These are phyloP conservation scores for Callorhinus ursinus DNA, from an alignment of 2,113 vertebrate genomes.

Conservation along the genomic window DNA sequence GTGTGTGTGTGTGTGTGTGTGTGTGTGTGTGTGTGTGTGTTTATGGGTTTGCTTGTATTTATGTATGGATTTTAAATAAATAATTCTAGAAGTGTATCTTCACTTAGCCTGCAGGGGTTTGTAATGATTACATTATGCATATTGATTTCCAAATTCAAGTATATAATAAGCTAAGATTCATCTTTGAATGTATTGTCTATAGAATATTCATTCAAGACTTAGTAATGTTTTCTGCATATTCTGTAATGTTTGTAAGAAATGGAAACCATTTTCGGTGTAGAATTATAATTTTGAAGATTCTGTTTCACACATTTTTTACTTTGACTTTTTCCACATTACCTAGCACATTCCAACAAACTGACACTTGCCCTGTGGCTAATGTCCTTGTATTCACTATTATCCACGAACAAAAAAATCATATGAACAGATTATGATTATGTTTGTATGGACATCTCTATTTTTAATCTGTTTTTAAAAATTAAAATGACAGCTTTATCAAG, in stretches of 20 bases:
- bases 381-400: not conserved
- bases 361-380: not conserved
- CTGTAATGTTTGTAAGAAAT: not conserved
- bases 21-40: not conserved
- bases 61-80: conserved; percentile 2
- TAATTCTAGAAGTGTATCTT: not conserved
- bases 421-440: not conserved
- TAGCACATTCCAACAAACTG: not conserved
- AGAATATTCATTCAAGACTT: not conserved
- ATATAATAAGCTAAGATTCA: not conserved
- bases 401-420: not conserved
- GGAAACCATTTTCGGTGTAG: not conserved
- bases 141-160: conserved; percentile 10
- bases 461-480: not conserved
- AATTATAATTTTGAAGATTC: not conserved
- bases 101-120: not conserved
- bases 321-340: not conserved
- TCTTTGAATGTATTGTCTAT: not conserved
- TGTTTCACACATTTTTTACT: not conserved
- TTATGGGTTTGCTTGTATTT: not conserved
- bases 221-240: not conserved
- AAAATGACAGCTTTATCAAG: not conserved
- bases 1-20: not conserved
- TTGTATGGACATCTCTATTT: not conserved
- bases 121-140: not conserved